Conservation (phyloP, 30 jellyfish, hydroid and myxozoan genomes). For the Aurelia aurita complex sp. Pacific region DNA sequence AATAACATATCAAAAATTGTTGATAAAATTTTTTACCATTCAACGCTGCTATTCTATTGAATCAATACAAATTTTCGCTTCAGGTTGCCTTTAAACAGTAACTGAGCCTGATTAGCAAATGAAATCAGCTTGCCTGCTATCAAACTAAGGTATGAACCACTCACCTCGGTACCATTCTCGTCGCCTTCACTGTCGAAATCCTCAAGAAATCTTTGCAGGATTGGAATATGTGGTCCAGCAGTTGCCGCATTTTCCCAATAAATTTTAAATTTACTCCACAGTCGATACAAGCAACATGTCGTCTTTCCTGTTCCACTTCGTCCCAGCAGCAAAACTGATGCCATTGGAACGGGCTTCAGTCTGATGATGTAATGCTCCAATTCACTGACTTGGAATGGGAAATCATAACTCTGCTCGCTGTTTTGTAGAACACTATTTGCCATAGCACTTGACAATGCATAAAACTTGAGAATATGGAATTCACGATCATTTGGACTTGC, state of each 20-base stretch:
- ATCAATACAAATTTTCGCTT: too few species aligned
- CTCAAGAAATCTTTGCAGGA: constrained; percentile 11
- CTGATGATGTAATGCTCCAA: constrained; percentile 68
- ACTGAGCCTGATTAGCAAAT: too few species aligned
- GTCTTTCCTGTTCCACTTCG: constrained; percentile 98
- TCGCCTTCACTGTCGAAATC: constrained; percentile 16
- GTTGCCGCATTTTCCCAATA: constrained; percentile 81
- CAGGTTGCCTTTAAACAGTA: too few species aligned
- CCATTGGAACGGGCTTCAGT: constrained; percentile 44
- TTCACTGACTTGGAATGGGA: constrained; percentile 88
- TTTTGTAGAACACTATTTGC: constrained; percentile 51
- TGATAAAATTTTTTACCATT: too few species aligned
- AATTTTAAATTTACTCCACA: constrained; percentile 74
- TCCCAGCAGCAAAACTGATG: constrained; percentile 82
- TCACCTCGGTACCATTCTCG: constrained; percentile 9
- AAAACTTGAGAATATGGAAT: constrained; percentile 68
- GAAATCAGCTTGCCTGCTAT: too few species aligned
- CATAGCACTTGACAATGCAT: constrained; percentile 72
- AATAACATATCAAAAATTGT: too few species aligned
- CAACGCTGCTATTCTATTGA: too few species aligned
- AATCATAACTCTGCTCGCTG: constrained; percentile 40
- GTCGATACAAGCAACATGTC: constrained; percentile 90
- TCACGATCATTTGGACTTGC: constrained; percentile 87
- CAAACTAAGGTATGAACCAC: background rate
- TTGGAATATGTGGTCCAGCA: constrained; percentile 81